Conservation (phyloP, 2,113 vertebrate genomes). For the Capra hircus region DNA sequence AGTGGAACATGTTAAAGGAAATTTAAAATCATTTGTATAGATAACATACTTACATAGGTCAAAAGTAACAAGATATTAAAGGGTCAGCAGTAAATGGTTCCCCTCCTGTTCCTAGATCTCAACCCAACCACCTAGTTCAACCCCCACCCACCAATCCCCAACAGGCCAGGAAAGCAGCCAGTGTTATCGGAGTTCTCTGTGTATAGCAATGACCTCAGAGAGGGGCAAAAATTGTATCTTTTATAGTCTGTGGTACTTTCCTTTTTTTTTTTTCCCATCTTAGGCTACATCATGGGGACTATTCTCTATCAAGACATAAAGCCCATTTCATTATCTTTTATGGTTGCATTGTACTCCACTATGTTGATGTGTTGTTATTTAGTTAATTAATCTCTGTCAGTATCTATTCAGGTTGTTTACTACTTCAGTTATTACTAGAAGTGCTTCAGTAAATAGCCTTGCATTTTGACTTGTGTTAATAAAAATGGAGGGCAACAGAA, state of each 20-base stretch:
- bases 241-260: background rate
- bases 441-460: background rate
- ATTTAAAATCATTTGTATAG: background rate
- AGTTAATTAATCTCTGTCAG: background rate
- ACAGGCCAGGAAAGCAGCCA: background rate
- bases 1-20: background rate
- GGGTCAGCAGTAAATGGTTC: background rate
- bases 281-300: background rate
- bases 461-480: background rate
- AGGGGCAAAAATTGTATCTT: background rate
- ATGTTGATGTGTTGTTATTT: background rate
- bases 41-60: background rate
- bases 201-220: background rate
- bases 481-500: background rate
- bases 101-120: background rate
- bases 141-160: rapidly evolving
- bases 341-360: background rate
- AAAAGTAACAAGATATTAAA: background rate
- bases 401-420: background rate
- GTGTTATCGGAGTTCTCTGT: background rate
- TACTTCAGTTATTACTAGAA: background rate
- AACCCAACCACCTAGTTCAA: background rate
- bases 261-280: background rate
- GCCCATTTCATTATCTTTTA: background rate
- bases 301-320: background rate